Percentiles rank a stretch among this genome's conserved stretches.
Evolutionary conservation across 1,140 invertebrate species (phyloP).

Genomic region (Leptopilina clavipes): DNA sequence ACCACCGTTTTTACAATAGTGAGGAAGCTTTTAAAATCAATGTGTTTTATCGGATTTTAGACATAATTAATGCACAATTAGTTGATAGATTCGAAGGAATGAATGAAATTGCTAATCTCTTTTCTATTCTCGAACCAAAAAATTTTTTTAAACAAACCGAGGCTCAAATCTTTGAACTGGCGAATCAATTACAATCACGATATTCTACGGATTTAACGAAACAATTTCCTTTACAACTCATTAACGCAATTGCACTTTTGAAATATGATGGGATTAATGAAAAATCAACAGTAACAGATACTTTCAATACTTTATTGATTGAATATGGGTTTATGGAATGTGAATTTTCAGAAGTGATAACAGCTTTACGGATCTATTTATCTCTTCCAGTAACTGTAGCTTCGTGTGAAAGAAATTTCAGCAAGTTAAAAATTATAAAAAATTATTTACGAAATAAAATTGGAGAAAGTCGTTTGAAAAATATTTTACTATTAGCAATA

Average conservation of each 20-base stretch:
- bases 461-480: not conserved
- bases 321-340: not conserved
- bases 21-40: slow-evolving; percentile 4
- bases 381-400: not conserved
- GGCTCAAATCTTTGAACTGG: not conserved
- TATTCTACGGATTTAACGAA: not conserved
- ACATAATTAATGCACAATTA: slow-evolving; percentile 5
- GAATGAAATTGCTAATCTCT: not conserved
- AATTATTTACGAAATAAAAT: not conserved
- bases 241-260: not conserved
- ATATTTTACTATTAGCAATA: not conserved
- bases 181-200: not conserved
- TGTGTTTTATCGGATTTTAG: not conserved
- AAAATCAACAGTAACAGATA: not conserved
- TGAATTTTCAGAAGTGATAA: not conserved
- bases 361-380: not conserved
- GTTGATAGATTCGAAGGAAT: not conserved
- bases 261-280: not conserved
- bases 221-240: not conserved
- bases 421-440: not conserved
- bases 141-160: not conserved
- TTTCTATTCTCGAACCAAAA: not conserved
- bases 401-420: not conserved
- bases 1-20: not conserved
- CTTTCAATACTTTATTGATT: not conserved